phyloP scores from a whole-genome alignment of 2,797 vertebrate genomes.

The Tympanoctomys barrerae region DNA sequence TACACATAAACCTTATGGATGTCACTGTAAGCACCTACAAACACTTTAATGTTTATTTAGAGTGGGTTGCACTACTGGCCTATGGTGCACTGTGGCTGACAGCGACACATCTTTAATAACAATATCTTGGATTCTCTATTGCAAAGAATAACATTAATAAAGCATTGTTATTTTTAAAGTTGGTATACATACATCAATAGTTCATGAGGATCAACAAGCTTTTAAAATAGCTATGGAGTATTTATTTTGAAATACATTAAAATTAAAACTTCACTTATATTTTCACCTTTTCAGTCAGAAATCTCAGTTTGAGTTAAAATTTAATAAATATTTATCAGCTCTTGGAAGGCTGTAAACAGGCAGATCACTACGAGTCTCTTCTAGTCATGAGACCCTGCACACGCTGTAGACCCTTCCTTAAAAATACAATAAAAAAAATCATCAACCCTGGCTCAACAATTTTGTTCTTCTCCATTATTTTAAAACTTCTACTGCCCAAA shows the following conservation, averaged over 20 bases:
- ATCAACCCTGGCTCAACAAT: neutral
- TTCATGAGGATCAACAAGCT: neutral
- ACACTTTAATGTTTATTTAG: constrained; percentile 48
- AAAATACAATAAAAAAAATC: no score
- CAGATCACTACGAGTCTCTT: no score
- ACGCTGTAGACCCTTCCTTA: no score
- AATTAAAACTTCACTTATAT: neutral
- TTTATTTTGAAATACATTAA: constrained; percentile 55
- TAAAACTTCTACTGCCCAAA: constrained; percentile 1
- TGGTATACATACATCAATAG: neutral
- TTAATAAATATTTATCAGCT: constrained; percentile 20
- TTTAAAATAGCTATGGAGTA: neutral
- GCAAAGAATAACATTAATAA: neutral
- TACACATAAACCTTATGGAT: constrained; percentile 24
- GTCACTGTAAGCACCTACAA: constrained; percentile 12
- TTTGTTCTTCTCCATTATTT: constrained; percentile 52
- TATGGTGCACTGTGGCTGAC: neutral
- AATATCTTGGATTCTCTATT: constrained; percentile 34
- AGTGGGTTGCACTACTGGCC: neutral
- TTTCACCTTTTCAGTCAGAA: constrained; percentile 29
- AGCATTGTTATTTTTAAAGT: constrained; percentile 32
- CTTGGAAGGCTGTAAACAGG: neutral
- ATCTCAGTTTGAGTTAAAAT: constrained; percentile 38
- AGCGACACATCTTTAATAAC: neutral
- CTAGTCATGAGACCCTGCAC: no score